phyloP scores from a whole-genome alignment of 2,797 vertebrate genomes.

The Meriones psammophilus region DNA sequence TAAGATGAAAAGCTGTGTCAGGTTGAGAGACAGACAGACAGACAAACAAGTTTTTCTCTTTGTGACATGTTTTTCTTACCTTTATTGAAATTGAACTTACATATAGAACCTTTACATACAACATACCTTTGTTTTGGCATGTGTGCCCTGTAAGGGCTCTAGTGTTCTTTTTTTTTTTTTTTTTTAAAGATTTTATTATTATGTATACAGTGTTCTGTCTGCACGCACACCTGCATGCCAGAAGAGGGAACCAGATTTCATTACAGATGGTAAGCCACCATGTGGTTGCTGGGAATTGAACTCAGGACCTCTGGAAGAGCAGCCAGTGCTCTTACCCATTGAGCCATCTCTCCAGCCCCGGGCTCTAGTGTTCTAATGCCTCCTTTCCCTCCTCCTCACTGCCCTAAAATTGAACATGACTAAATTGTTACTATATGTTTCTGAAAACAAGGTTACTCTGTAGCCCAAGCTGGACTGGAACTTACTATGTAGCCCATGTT shows the following conservation, averaged over 20 bases:
- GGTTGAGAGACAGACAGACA: not conserved
- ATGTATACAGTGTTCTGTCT: no score
- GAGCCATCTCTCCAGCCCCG: no score
- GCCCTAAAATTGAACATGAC: slow-evolving; percentile 15
- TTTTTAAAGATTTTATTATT: no score
- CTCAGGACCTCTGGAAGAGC: no score
- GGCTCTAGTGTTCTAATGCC: not conserved
- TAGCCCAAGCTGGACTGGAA: not conserved
- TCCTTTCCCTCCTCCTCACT: not conserved
- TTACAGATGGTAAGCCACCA: no score
- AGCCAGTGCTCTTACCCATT: no score
- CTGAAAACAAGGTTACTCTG: not conserved
- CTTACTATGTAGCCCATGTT: not conserved
- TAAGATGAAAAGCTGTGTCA: not conserved
- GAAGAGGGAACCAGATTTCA: no score
- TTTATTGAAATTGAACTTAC: slow-evolving; percentile 9
- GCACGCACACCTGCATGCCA: no score
- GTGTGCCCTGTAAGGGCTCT: not conserved
- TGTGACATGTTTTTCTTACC: not conserved
- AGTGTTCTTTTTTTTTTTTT: no score
- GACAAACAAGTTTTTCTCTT: slow-evolving; percentile 23
- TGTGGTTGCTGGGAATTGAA: no score
- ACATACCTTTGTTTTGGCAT: not conserved
- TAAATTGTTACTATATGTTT: not conserved
- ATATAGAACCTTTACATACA: not conserved